Percentiles rank a stretch among this genome's conserved stretches.
Evolutionary conservation across 2,113 vertebrate genomes (phyloP).

Genomic region (Geococcyx californianus): DNA sequence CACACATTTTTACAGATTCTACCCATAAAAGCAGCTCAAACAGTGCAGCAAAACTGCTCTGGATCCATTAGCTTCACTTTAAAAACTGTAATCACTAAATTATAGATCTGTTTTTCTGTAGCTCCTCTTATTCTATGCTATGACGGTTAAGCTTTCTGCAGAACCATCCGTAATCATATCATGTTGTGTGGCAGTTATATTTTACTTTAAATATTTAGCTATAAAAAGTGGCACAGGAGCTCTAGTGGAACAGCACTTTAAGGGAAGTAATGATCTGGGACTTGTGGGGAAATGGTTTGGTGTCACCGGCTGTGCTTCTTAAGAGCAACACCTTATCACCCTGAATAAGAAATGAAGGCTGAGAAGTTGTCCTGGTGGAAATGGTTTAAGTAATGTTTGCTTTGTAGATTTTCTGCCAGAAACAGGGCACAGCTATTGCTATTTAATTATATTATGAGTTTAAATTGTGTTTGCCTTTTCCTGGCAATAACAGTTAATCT

Average conservation of each 20-base stretch:
- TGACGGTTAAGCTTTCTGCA: background rate
- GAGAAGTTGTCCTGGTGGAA: background rate
- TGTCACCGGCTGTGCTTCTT: background rate
- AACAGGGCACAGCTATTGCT: background rate
- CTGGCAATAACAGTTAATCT: background rate
- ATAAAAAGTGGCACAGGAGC: background rate
- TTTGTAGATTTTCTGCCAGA: background rate
- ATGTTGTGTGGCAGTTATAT: background rate
- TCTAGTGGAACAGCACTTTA: background rate
- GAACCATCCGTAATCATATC: background rate
- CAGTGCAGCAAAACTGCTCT: slow-evolving; percentile 12
- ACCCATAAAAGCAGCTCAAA: slow-evolving; percentile 29
- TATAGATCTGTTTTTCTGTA: background rate
- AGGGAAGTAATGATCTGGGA: background rate
- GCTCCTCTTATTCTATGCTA: accelerated
- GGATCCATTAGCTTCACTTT: slow-evolving; percentile 36
- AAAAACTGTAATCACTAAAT: slow-evolving; percentile 25
- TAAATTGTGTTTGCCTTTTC: background rate
- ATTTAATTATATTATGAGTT: background rate
- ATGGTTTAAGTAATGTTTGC: background rate
- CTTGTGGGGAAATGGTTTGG: background rate
- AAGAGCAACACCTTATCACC: background rate
- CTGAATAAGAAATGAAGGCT: background rate
- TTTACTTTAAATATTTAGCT: background rate
- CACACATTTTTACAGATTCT: background rate